These are phyloP conservation scores for Stenichneumon culpator DNA, from an alignment of 2,888 invertebrate species.

Conservation along the genomic window DNA sequence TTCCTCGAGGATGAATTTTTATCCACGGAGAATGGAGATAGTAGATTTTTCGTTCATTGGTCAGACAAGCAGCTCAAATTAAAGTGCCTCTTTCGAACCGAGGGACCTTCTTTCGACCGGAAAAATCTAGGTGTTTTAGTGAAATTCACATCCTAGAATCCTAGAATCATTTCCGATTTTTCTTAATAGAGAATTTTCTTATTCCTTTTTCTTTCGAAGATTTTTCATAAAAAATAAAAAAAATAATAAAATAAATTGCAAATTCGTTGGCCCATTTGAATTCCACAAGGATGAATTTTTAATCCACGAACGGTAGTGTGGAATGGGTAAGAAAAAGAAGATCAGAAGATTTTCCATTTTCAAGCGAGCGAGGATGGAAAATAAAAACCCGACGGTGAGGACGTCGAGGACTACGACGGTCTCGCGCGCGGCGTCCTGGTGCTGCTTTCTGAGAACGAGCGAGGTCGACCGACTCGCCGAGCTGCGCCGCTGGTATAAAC, in stretches of 20 bases:
- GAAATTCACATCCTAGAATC: no score
- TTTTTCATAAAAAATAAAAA: no score
- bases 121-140: no score
- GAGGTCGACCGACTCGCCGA: constrained; percentile 81
- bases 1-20: neutral
- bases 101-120: no score
- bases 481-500: constrained; percentile 63
- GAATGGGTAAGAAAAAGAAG: constrained; percentile 29
- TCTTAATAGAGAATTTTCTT: no score
- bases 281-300: neutral
- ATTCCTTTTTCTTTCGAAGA: no score
- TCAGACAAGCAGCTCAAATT: no score
- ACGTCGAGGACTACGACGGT: constrained; percentile 60
- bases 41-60: no score
- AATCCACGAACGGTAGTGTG: constrained; percentile 10
- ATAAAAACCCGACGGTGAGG: constrained; percentile 55
- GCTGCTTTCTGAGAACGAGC: constrained; percentile 76
- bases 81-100: no score
- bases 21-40: no score
- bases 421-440: constrained; percentile 61
- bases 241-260: no score
- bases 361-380: constrained; percentile 55
- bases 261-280: neutral
- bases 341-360: constrained; percentile 57
- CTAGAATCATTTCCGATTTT: no score